Evolutionary conservation across 2,113 vertebrate species (phyloP).

Genomic region (Lethenteron reissneri): DNA sequence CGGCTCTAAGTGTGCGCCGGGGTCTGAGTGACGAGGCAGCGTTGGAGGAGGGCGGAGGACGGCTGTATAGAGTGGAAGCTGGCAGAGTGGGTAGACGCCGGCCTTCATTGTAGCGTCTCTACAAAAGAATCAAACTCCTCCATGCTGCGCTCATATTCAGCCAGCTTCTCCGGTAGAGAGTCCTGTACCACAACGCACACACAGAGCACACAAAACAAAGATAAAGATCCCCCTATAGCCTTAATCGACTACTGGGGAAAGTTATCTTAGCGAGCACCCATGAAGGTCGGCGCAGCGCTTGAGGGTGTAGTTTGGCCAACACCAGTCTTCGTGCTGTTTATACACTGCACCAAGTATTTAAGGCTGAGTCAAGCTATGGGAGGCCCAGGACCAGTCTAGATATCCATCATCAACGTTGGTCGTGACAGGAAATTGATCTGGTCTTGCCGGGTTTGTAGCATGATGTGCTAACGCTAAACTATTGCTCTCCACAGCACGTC

Average conservation of each 20-base stretch:
- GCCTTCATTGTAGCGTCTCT: constrained; percentile 66
- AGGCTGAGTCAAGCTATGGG: background rate
- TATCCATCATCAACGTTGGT: too few relatives aligned
- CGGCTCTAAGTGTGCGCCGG: too few relatives aligned
- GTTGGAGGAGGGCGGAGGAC: too few relatives aligned
- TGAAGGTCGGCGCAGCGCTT: background rate
- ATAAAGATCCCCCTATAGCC: constrained; percentile 3
- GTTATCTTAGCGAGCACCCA: background rate
- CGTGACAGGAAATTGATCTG: too few relatives aligned
- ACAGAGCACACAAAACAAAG: constrained; percentile 6
- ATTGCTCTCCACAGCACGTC: too few relatives aligned
- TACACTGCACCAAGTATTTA: background rate
- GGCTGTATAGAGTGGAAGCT: too few relatives aligned
- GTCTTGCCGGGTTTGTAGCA: too few relatives aligned
- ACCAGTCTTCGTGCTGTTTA: background rate
- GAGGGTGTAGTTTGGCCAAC: background rate
- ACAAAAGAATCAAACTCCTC: constrained; percentile 97
- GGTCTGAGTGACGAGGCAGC: too few relatives aligned
- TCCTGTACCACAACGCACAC: constrained; percentile 28
- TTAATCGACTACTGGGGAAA: background rate
- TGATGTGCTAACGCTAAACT: too few relatives aligned
- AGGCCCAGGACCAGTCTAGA: too few relatives aligned
- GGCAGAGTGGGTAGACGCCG: too few relatives aligned
- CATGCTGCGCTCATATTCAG: constrained; percentile 81
- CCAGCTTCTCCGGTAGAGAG: constrained; percentile 79